Percentiles rank a stretch among this genome's conserved stretches.
Conservation (phyloP, 1,140 invertebrate genomes). For the Halictus rubicundus region DNA sequence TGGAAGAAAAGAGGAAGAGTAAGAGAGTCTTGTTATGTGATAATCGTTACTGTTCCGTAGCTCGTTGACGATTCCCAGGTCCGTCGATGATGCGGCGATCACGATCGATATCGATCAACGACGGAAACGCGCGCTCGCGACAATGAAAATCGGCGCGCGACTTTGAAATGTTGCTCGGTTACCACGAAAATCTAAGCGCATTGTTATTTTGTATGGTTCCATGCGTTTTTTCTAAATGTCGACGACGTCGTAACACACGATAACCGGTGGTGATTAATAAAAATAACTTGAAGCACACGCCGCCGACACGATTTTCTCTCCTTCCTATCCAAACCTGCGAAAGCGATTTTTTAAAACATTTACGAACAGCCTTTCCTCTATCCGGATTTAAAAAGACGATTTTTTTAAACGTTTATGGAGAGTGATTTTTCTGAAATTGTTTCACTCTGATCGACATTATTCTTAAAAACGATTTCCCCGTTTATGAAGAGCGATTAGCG, state of each 20-base stretch:
- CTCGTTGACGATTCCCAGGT: conserved; percentile 48
- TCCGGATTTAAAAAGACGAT: too few species aligned
- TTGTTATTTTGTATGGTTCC: conserved; percentile 79
- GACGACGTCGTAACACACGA: conserved; percentile 70
- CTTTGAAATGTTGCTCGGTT: conserved; percentile 72
- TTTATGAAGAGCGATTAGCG: too few species aligned
- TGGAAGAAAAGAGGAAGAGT: background rate
- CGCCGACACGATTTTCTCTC: too few species aligned
- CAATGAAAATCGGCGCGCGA: conserved; percentile 38
- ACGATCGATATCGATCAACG: conserved; percentile 24
- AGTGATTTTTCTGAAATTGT: too few species aligned
- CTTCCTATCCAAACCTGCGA: too few species aligned
- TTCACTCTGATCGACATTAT: too few species aligned
- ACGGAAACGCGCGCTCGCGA: conserved; percentile 30
- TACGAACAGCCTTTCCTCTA: too few species aligned
- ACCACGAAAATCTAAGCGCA: conserved; percentile 74
- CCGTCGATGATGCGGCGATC: conserved; percentile 32
- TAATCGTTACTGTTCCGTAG: conserved; percentile 59
- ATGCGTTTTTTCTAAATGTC: conserved; percentile 77
- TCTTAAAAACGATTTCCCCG: too few species aligned
- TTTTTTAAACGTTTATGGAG: too few species aligned
- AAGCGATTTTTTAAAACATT: too few species aligned
- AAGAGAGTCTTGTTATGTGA: conserved; percentile 44
- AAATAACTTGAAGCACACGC: conserved; percentile 64
- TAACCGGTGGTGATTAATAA: conserved; percentile 73